Conservation (phyloP, 2,113 vertebrate genomes). For the Pheucticus melanocephalus region DNA sequence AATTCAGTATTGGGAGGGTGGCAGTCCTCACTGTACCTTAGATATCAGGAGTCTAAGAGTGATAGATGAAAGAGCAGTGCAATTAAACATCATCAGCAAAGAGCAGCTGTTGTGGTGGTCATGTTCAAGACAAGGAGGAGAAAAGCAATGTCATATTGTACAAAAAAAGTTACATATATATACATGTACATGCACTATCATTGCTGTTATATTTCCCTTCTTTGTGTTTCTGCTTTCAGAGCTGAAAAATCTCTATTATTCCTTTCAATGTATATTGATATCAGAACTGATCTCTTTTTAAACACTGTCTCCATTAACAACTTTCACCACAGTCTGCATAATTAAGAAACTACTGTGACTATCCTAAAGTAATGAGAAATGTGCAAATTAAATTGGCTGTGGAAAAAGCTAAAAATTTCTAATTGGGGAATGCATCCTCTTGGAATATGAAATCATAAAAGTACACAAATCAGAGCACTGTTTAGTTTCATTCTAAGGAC, state of each 20-base stretch:
- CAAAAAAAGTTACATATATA: background rate
- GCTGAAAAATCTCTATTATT: background rate
- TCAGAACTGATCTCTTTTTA: background rate
- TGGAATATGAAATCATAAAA: background rate
- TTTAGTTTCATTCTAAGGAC: background rate
- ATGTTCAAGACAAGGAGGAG: background rate
- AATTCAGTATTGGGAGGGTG: background rate
- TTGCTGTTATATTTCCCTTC: background rate
- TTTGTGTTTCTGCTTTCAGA: background rate
- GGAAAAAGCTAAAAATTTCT: background rate
- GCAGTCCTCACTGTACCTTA: background rate
- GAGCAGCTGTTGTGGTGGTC: background rate
- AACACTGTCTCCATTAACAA: background rate
- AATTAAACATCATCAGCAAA: background rate
- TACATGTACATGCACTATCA: too few relatives aligned
- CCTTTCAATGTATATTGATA: background rate
- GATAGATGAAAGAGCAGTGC: background rate
- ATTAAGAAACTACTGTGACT: background rate
- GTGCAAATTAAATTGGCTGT: slow-evolving; percentile 1
- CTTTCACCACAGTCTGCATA: background rate
- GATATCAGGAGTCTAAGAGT: background rate
- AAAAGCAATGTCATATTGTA: background rate
- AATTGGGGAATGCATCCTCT: background rate
- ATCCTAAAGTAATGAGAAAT: slow-evolving; percentile 7
- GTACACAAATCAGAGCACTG: background rate